Base-by-base conservation (phyloP, 1,140 invertebrate species). In the Brachionus rubens region DNA sequence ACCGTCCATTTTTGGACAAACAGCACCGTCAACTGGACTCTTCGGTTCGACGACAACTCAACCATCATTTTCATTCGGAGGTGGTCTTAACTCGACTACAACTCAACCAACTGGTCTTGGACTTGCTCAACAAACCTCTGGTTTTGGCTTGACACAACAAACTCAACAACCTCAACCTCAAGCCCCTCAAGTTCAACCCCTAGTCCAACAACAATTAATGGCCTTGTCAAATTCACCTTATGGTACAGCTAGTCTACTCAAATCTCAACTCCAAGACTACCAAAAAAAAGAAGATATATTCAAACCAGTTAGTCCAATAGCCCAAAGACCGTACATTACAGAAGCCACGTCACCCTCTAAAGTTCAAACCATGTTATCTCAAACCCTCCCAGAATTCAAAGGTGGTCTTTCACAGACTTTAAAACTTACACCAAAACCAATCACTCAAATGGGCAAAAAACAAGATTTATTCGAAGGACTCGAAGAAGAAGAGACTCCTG, bases 211-310 rank as follows among this genome's bases (percentile, higher is more conserved):
- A 78, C 90, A 90, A 81, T 88, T 91, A 56, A 81, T 90, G 50
- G 87, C 89, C 7, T 84, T 91, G 7, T 88, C 89, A 3, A 88
- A 88, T 1, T 89, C 89, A 7, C 91, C 91, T 2, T 92, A 90
- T 79, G 91, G 91, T n/a, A 90, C 91, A 82, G 90, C 89, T 47
- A 89, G 90, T 6, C 85, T 91, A 7, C 88, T 91, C 76, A 90
- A 90, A 81, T n/a, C 28, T 41, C 46, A 26, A 43, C 81, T 84
- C 54, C 68, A 88, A 86, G 86, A 86, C 46, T 86, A 87, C 47
- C 84, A 88, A 12, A 90, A 89, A 80, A 83, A 87, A 30, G 90
- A 91, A 78, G 89, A 90, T 72, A 80, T 90, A 10, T 82, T 90
- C n/a, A 90, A 90, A 80, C 89, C 90, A 14, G 89, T 90, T 1